Evolutionary conservation across 2,888 invertebrate species (phyloP).

Genomic region (Acanthosepion lycidas): DNA sequence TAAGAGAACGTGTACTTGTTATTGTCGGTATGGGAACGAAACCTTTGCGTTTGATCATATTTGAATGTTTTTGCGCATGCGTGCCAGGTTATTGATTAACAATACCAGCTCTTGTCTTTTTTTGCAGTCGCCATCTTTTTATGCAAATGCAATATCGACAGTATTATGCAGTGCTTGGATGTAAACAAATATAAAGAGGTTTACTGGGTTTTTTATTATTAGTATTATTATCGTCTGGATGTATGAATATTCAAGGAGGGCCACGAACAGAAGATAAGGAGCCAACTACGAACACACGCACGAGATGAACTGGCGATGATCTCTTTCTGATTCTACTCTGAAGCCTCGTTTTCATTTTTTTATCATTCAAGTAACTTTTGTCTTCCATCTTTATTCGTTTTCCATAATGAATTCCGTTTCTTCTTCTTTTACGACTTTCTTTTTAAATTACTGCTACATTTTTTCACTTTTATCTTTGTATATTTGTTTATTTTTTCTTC

Average conservation of each 20-base stretch:
- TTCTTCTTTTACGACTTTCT: too few relatives aligned
- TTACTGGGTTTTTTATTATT: background rate
- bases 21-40: background rate
- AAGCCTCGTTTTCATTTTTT: background rate
- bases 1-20: background rate
- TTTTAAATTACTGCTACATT: too few relatives aligned
- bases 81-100: background rate
- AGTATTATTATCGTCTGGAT: background rate
- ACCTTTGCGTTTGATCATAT: background rate
- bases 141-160: background rate
- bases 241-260: background rate
- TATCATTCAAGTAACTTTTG: too few relatives aligned
- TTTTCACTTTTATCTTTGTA: too few relatives aligned
- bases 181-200: constrained; percentile 6
- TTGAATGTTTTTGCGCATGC: background rate
- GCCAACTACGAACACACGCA: background rate
- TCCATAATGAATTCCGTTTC: too few relatives aligned
- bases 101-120: background rate
- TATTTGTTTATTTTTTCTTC: too few relatives aligned
- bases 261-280: background rate
- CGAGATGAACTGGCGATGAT: background rate
- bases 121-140: background rate
- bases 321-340: background rate
- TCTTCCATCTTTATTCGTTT: too few relatives aligned
- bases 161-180: background rate